Percentiles rank a stretch among this genome's conserved stretches.
phyloP scores from a whole-genome alignment of 2,888 invertebrate species.

The Beris chalybata region DNA sequence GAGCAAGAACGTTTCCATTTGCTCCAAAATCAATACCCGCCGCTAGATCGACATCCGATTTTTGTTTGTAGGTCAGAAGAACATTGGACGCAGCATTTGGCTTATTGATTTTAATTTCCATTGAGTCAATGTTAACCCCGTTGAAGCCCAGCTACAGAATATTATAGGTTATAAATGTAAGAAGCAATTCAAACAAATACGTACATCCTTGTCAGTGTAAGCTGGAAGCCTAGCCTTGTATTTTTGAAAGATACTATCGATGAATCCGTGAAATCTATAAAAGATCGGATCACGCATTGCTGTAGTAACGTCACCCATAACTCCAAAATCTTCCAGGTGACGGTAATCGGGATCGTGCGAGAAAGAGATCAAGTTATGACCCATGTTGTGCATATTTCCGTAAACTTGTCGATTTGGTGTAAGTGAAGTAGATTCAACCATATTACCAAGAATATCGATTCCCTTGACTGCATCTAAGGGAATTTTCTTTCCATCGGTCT shows the following conservation, averaged over 20 bases:
- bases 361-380: conserved; percentile 74
- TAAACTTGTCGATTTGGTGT: conserved; percentile 71
- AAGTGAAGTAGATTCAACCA: conserved; percentile 72
- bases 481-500: conserved; percentile 34
- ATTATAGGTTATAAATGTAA: background rate
- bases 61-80: conserved; percentile 76
- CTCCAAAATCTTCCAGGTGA: conserved; percentile 70
- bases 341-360: conserved; percentile 77
- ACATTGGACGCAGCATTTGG: conserved; percentile 57
- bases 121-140: conserved; percentile 41
- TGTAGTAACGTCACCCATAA: conserved; percentile 80
- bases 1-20: conserved; percentile 69
- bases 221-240: conserved; percentile 65
- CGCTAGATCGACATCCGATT: conserved; percentile 76
- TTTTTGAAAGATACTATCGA: conserved; percentile 74
- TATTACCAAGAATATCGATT: conserved; percentile 77
- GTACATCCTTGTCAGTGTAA: conserved; percentile 60
- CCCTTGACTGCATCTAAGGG: conserved; percentile 60
- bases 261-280: conserved; percentile 81
- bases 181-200: conserved; percentile 33
- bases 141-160: conserved; percentile 33
- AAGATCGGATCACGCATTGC: conserved; percentile 87
- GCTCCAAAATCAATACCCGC: conserved; percentile 79
- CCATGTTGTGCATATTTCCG: conserved; percentile 81
- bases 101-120: conserved; percentile 44